Evolutionary conservation across 2,797 vertebrate genomes (phyloP).

Genomic region (Mormyrus hasselquistii): DNA sequence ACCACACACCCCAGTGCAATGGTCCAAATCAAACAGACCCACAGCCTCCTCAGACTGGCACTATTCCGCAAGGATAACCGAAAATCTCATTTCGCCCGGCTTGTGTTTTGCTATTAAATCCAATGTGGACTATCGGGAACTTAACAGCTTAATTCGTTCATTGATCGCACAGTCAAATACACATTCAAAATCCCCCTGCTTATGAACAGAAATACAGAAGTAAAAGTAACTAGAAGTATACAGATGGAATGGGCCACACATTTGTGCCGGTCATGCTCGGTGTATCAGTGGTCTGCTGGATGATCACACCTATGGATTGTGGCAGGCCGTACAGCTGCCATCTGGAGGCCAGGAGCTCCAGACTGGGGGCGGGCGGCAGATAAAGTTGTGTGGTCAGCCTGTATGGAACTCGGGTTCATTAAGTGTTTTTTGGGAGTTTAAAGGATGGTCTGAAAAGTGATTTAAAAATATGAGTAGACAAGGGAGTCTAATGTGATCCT

Average conservation of each 20-base stretch:
- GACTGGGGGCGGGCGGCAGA: neutral
- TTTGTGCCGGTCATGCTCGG: neutral
- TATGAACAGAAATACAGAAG: neutral
- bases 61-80: neutral
- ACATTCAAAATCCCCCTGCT: neutral
- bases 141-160: neutral
- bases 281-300: neutral
- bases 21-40: neutral
- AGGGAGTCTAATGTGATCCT: neutral
- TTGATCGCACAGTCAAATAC: neutral
- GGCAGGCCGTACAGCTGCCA: neutral
- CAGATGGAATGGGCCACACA: neutral
- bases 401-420: neutral
- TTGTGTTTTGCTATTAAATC: neutral
- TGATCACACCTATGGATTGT: neutral
- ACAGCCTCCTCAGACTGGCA: neutral
- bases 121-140: neutral
- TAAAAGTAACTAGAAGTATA: neutral
- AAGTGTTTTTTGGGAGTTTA: neutral
- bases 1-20: neutral
- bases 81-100: neutral
- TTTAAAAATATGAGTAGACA: neutral
- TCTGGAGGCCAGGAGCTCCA: neutral
- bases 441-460: neutral
- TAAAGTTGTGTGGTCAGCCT: neutral